Conservation (phyloP, 1,140 invertebrate genomes). For the Hycleus cichorii region DNA sequence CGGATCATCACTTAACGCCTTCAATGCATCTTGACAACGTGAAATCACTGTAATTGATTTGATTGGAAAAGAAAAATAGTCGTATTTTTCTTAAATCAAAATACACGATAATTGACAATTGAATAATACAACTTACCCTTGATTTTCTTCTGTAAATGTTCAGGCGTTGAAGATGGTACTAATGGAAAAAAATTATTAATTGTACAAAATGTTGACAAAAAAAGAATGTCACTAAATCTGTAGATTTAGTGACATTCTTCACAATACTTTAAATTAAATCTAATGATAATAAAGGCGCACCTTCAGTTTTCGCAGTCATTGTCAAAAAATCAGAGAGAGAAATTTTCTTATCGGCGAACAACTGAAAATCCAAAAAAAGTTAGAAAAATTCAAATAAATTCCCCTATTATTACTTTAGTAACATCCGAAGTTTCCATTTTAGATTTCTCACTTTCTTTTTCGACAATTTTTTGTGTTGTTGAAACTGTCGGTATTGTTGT, state of each 20-base stretch:
- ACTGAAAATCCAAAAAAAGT: constrained; percentile 19
- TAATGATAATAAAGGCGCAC: constrained; percentile 12
- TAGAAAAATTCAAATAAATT: background rate
- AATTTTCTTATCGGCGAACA: constrained; percentile 32
- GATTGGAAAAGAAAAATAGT: background rate
- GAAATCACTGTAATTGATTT: constrained; percentile 28
- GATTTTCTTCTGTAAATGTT: constrained; percentile 14
- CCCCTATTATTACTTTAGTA: constrained; percentile 5
- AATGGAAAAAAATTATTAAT: constrained; percentile 1
- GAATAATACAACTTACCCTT: constrained; percentile 13
- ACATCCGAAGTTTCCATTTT: constrained; percentile 2
- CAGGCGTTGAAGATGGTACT: constrained; percentile 7
- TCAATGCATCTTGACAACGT: constrained; percentile 29
- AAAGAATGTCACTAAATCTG: no score
- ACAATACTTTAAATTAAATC: no score
- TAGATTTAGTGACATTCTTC: no score
- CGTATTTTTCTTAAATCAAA: background rate
- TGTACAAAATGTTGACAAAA: no score
- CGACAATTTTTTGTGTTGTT: background rate
- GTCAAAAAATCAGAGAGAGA: constrained; percentile 28
- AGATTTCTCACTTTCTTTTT: background rate
- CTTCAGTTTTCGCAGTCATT: constrained; percentile 24
- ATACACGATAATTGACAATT: background rate
- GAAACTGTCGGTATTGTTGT: no score
- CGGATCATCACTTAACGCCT: constrained; percentile 12